phyloP scores from a whole-genome alignment of 64 coral and sea anemone genomes.

The Porites lutea region DNA sequence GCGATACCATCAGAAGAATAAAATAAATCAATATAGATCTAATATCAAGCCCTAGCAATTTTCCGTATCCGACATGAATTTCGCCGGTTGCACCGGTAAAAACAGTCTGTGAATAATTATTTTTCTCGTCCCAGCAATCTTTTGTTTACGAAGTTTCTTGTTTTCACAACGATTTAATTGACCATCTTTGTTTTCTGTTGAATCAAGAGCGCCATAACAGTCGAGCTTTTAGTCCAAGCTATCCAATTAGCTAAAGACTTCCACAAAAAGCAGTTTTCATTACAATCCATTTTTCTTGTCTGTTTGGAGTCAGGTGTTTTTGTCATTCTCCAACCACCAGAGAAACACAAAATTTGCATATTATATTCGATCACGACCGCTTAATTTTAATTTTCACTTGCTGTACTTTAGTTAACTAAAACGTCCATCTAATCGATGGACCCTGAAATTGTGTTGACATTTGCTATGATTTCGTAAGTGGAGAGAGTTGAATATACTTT shows the following conservation, averaged over 20 bases:
- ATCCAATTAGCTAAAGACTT: constrained; percentile 55
- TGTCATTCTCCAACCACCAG: background rate
- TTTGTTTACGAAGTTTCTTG: constrained; percentile 44
- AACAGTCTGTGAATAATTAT: constrained; percentile 35
- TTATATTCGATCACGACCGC: background rate
- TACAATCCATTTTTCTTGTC: background rate
- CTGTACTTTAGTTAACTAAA: background rate
- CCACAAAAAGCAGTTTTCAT: constrained; percentile 18
- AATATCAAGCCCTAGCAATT: background rate
- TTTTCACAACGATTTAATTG: constrained; percentile 71
- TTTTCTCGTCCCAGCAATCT: background rate
- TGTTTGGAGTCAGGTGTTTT: background rate
- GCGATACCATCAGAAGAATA: background rate
- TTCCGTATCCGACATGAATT: background rate
- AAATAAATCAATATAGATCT: background rate
- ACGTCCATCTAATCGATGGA: too few relatives aligned
- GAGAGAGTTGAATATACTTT: background rate
- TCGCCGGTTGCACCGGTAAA: background rate
- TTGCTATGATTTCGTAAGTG: background rate
- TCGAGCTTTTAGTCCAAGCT: background rate
- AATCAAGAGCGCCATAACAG: constrained; percentile 29
- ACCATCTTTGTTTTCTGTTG: constrained; percentile 65
- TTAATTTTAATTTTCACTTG: constrained; percentile 18
- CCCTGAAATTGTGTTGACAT: background rate
- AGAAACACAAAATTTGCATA: constrained; percentile 19